Conservation (phyloP, 2,113 vertebrate genomes). For the Trogon melanurus region DNA sequence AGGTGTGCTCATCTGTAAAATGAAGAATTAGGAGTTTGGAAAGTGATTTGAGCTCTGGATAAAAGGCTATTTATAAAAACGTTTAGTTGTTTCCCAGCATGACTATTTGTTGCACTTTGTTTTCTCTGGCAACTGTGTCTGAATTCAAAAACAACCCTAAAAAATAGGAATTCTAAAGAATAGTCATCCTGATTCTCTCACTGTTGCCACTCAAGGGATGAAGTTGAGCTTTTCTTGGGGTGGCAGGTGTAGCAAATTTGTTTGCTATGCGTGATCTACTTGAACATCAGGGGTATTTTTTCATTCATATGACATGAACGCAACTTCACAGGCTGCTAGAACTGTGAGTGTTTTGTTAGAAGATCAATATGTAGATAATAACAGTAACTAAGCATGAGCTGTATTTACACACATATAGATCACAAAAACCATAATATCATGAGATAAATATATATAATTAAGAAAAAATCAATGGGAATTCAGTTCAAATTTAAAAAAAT, state of each 20-base stretch:
- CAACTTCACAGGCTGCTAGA: neutral
- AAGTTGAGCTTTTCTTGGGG: neutral
- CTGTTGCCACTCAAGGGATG: neutral
- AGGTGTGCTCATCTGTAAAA: neutral
- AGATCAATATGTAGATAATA: neutral
- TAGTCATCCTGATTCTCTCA: neutral
- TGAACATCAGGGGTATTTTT: neutral
- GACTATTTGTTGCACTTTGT: neutral
- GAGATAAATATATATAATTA: neutral
- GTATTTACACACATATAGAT: neutral
- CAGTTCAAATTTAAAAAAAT: neutral
- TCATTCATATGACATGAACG: neutral
- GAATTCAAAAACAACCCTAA: neutral
- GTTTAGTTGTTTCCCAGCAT: neutral
- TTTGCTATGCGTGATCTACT: neutral
- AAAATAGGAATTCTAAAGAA: neutral
- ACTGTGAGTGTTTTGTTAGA: neutral
- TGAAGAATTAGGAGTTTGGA: neutral
- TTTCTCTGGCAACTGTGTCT: neutral
- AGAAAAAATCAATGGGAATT: neutral
- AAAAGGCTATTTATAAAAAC: neutral
- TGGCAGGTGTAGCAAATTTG: neutral
- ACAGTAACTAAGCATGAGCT: neutral
- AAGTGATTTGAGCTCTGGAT: neutral
- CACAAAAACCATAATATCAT: neutral